phyloP scores from a whole-genome alignment of 2,888 invertebrate species.

The Tineola bisselliella region DNA sequence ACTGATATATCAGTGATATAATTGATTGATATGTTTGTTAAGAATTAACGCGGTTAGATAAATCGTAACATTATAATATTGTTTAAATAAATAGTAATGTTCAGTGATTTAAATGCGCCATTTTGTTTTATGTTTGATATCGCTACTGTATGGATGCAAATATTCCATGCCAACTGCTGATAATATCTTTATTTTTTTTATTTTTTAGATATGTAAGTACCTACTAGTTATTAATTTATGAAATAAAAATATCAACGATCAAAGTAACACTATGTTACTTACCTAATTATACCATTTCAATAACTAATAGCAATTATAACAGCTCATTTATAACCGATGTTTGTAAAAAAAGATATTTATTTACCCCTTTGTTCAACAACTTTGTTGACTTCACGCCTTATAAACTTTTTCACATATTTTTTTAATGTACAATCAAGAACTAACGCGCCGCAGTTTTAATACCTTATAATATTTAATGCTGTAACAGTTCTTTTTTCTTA shows the following conservation, averaged over 20 bases:
- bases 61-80: conserved; percentile 4
- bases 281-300: neutral
- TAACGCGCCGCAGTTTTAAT: too few relatives aligned
- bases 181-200: neutral
- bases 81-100: neutral
- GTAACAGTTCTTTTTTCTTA: too few relatives aligned
- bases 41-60: conserved; percentile 5
- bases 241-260: too few relatives aligned
- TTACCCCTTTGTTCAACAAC: conserved; percentile 29
- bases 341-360: conserved; percentile 16
- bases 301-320: neutral
- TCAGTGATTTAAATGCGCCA: conserved; percentile 3
- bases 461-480: too few relatives aligned
- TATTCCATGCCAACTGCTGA: neutral
- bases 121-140: neutral
- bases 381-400: conserved; percentile 33
- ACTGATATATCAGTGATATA: conserved; percentile 7
- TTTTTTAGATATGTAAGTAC: neutral
- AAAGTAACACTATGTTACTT: too few relatives aligned
- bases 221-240: neutral
- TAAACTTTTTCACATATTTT: conserved; percentile 14
- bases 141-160: conserved; percentile 2
- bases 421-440: too few relatives aligned
- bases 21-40: conserved; percentile 14
- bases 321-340: neutral